Evolutionary conservation across 2,113 vertebrate species (phyloP).

Genomic region (Phylloscopus trochilus): DNA sequence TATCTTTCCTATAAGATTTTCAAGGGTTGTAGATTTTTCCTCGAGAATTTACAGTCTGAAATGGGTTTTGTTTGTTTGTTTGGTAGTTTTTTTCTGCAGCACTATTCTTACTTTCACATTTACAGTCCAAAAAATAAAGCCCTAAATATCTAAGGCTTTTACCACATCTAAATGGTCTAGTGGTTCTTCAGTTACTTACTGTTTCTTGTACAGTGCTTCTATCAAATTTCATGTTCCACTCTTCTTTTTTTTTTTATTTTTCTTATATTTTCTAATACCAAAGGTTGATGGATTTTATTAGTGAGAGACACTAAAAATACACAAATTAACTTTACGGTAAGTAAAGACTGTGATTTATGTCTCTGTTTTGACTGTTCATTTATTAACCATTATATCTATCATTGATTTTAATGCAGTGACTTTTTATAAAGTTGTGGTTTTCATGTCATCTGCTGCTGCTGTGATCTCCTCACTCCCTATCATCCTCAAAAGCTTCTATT

Average conservation of each 20-base stretch:
- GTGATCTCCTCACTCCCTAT: not conserved
- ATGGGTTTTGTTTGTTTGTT: rapidly evolving
- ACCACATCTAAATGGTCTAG: not conserved
- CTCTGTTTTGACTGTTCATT: not conserved
- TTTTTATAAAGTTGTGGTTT: not conserved
- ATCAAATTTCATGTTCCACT: not conserved
- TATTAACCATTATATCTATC: not conserved
- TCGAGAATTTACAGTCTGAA: not conserved
- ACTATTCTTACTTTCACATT: not conserved
- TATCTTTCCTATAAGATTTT: not conserved
- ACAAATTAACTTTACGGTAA: not conserved
- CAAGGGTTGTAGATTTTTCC: not conserved
- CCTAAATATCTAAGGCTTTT: not conserved
- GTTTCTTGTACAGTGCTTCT: not conserved
- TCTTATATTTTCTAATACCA: not conserved
- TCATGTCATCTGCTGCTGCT: not conserved
- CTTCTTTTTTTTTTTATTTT: not conserved
- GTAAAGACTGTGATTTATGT: not conserved
- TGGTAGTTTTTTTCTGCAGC: not conserved
- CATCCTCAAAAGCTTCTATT: not conserved
- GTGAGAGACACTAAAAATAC: not conserved
- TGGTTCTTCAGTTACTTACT: not conserved
- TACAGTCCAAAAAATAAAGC: not conserved
- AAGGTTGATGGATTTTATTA: not conserved
- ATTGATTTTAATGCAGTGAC: not conserved